Evolutionary conservation across 1,140 invertebrate genomes (phyloP), one percentile per base, ranked within the genome.

Genomic region (Rhopalosiphum maidis): DNA sequence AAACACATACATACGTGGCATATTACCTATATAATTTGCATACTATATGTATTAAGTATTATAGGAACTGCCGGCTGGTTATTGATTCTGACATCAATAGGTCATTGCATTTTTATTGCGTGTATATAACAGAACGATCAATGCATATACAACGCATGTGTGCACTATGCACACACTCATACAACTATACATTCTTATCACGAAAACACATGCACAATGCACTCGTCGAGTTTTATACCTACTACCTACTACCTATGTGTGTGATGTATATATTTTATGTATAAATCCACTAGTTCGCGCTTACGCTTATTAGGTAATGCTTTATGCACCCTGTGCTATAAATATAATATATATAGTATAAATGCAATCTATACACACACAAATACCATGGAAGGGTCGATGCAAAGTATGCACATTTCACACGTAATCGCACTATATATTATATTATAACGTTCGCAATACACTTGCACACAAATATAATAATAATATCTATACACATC

Each of bases 21-120:
- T 51, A 51, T 51, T 41, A 41, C 41, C 41, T 51, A 51, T 3
- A 51, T 51, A 51, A 15, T 51, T 51, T 51, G 1, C 15, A 51
- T 51, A 51, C 48, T 51, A 21, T 51, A 3, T 11, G 46, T 46
- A 46, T 18, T 51, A 51, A 8, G 46, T 46, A 8, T 51, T 18
- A 30, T 30, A 4, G 21, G 1, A 51, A 48, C 30, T 30, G 43
- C 46, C 43, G n/a, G 21, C 48, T 23, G 23, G 68, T 51, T 85
- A 92, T 85, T 41, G 60, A 85, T 92, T 85, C 77, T 7, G 82
- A 54, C 91, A 51, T 93, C 91, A 54, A 93, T 93, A 43, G 82
- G 48, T 37, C 68, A 41, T 51, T 83, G 46, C 35, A 86, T 93
- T 54, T 86, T 86, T 86, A 86, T 85, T n/a, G 68, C 48, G 48